These are phyloP conservation scores for Alviniconcha marisindica DNA, from an alignment of 1,140 invertebrate genomes.

Conservation along the genomic window DNA sequence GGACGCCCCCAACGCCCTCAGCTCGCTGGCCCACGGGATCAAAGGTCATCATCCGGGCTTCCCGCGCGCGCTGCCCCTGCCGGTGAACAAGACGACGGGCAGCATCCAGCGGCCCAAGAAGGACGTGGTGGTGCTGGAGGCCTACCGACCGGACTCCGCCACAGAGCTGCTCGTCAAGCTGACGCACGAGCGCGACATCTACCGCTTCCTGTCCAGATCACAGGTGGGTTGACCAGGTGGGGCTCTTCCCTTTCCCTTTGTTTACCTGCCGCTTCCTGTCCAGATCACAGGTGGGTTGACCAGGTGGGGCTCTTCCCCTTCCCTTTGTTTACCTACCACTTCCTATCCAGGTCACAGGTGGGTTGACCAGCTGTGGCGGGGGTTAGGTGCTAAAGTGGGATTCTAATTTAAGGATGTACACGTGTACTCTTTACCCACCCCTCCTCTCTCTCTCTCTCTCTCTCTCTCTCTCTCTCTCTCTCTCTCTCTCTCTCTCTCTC, in stretches of 20 bases:
- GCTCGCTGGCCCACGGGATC: conserved; percentile 60
- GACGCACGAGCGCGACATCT: conserved; percentile 63
- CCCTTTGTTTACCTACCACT: conserved; percentile 61
- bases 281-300: conserved; percentile 30
- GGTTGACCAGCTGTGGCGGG: not conserved
- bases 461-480: no score
- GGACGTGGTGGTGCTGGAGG: conserved; percentile 50
- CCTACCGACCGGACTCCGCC: conserved; percentile 27
- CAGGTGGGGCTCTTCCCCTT: no score
- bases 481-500: no score
- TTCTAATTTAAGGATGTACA: no score
- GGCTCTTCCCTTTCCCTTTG: not conserved
- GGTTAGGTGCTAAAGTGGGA: no score
- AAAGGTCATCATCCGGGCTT: conserved; percentile 69
- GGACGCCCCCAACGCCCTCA: conserved; percentile 70
- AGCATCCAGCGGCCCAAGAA: conserved; percentile 47
- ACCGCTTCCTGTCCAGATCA: conserved; percentile 58
- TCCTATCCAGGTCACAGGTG: conserved; percentile 53
- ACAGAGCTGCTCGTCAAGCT: conserved; percentile 37
- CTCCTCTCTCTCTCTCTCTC: not conserved
- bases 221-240: not conserved
- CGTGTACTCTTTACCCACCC: no score
- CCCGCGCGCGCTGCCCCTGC: conserved; percentile 46
- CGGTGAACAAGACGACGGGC: conserved; percentile 53
- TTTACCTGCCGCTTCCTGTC: conserved; percentile 68